Percentiles rank a stretch among this genome's conserved stretches.
Conservation (phyloP, 2,888 invertebrate genomes). For the Dicranocentrus wangi region DNA sequence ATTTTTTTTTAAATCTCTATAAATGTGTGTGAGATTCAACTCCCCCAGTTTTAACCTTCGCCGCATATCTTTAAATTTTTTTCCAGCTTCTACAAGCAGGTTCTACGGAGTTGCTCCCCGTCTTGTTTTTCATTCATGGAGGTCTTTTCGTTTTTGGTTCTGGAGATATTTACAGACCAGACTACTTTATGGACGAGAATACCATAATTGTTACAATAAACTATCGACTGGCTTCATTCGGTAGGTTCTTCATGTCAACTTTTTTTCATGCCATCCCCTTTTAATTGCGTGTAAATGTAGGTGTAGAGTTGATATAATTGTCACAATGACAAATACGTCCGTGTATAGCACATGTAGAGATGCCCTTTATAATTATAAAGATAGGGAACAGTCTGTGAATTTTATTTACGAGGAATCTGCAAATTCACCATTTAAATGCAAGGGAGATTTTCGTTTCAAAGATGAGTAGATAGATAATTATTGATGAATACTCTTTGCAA, state of each 20-base stretch:
- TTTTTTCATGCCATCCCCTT: background rate
- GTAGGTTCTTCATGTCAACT: background rate
- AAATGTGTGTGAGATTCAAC: background rate
- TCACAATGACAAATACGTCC: no score
- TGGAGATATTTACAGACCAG: conserved; percentile 37
- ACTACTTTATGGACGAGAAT: conserved; percentile 50
- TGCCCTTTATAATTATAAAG: no score
- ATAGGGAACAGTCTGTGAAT: no score
- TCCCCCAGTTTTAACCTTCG: background rate
- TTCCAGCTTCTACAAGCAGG: background rate
- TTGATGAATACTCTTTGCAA: no score
- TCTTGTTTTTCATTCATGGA: conserved; percentile 55
- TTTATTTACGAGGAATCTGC: no score
- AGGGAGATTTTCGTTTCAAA: no score
- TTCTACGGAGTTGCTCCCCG: conserved; percentile 31
- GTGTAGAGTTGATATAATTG: no score
- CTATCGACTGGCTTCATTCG: conserved; percentile 37
- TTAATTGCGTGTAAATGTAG: no score
- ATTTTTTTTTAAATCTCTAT: background rate
- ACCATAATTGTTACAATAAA: conserved; percentile 35
- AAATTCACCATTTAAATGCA: no score
- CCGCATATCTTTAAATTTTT: background rate
- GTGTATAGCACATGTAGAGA: no score
- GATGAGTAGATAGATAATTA: no score
- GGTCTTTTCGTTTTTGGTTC: conserved; percentile 48